phyloP scores from a whole-genome alignment of 2,797 vertebrate species.

The Danio albolineatus region DNA sequence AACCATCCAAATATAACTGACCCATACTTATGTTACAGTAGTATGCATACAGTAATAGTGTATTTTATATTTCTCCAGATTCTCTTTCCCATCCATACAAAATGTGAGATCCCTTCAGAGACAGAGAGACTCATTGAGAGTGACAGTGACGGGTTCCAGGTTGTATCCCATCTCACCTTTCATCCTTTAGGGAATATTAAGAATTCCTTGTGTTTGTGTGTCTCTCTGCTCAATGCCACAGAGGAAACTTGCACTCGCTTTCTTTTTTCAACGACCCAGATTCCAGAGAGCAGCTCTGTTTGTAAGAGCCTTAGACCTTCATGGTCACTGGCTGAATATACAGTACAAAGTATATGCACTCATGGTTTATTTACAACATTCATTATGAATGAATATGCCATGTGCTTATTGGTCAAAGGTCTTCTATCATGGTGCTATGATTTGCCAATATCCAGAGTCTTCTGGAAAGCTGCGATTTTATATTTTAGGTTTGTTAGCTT shows the following conservation, averaged over 20 bases:
- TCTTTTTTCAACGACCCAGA: slow-evolving; percentile 47
- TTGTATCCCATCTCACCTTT: slow-evolving; percentile 1
- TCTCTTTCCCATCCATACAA: background rate
- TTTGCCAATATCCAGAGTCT: background rate
- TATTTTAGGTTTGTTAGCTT: background rate
- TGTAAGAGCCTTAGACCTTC: slow-evolving; percentile 11
- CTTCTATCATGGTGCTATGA: background rate
- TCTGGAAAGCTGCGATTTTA: background rate
- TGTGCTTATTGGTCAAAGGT: slow-evolving; percentile 11
- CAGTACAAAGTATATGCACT: slow-evolving; percentile 13
- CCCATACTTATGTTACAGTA: too few relatives aligned
- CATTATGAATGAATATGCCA: slow-evolving; percentile 7
- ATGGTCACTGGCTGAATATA: slow-evolving; percentile 14
- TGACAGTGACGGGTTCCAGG: background rate
- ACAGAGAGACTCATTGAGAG: background rate
- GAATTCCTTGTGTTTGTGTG: slow-evolving; percentile 34
- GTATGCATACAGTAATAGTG: too few relatives aligned
- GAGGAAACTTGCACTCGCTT: slow-evolving; percentile 6
- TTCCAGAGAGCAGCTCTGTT: slow-evolving; percentile 20
- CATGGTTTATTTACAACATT: slow-evolving; percentile 46
- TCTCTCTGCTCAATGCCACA: slow-evolving; percentile 31
- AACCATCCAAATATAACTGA: too few relatives aligned
- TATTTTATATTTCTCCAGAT: background rate
- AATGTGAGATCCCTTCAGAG: background rate
- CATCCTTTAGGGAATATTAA: slow-evolving; percentile 18